Percentiles rank a stretch among this genome's conserved stretches.
phyloP scores from a whole-genome alignment of 2,113 vertebrate species.

The Verasper variegatus region DNA sequence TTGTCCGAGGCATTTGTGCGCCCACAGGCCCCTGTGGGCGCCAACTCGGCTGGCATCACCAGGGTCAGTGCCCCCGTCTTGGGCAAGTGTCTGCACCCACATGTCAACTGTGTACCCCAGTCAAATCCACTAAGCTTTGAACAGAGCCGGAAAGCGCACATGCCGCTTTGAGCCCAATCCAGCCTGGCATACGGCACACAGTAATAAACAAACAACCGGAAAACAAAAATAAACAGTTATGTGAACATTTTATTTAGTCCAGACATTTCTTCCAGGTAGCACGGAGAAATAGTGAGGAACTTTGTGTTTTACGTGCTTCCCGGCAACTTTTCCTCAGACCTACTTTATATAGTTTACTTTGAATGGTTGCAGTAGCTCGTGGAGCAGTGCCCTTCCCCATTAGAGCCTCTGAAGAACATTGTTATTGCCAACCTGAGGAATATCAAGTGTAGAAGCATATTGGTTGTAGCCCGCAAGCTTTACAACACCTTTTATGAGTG shows the following conservation, averaged over 20 bases:
- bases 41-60: slow-evolving; percentile 55
- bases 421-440: slow-evolving; percentile 32
- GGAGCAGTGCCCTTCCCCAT: slow-evolving; percentile 6
- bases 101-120: slow-evolving; percentile 67
- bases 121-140: slow-evolving; percentile 75
- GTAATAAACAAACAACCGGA: slow-evolving; percentile 50
- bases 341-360: slow-evolving; percentile 15
- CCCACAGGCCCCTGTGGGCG: slow-evolving; percentile 40
- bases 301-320: slow-evolving; percentile 27
- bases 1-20: slow-evolving; percentile 55
- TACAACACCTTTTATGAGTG: slow-evolving; percentile 35
- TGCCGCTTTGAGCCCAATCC: slow-evolving; percentile 60
- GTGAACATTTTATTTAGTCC: slow-evolving; percentile 35
- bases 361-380: background rate
- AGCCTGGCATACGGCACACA: slow-evolving; percentile 55
- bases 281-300: slow-evolving; percentile 9
- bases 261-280: slow-evolving; percentile 30
- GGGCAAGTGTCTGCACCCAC: slow-evolving; percentile 72
- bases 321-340: slow-evolving; percentile 10
- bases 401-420: slow-evolving; percentile 26
- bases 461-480: slow-evolving; percentile 37
- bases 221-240: slow-evolving; percentile 19
- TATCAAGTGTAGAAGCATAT: slow-evolving; percentile 36
- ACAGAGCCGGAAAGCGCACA: slow-evolving; percentile 54
- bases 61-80: slow-evolving; percentile 71